phyloP scores from a whole-genome alignment of 2,113 vertebrate species.

The Colius striatus region DNA sequence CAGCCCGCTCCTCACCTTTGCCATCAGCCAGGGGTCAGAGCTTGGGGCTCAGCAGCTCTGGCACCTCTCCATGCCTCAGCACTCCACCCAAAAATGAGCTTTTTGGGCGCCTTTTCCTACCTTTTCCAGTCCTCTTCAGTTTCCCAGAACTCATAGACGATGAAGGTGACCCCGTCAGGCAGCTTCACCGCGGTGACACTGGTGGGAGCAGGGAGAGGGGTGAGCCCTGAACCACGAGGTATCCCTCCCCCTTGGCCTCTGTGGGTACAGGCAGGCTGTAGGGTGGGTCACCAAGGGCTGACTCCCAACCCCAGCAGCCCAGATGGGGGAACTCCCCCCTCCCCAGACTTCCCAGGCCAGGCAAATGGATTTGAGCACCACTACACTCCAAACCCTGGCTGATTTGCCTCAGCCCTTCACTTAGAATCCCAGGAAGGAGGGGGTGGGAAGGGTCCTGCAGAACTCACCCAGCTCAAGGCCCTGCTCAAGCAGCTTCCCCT shows the following conservation, averaged over 20 bases:
- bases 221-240: not conserved
- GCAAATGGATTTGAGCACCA: not conserved
- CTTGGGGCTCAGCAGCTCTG: not conserved
- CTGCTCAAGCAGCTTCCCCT: too few relatives aligned
- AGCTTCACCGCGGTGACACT: slow-evolving; percentile 89
- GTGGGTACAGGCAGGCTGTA: not conserved
- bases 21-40: not conserved
- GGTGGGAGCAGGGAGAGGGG: not conserved
- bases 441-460: too few relatives aligned
- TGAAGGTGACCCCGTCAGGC: slow-evolving; percentile 87
- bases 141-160: slow-evolving; percentile 95
- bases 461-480: too few relatives aligned
- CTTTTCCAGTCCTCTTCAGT: slow-evolving; percentile 93
- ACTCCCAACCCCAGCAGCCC: not conserved
- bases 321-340: rapidly evolving
- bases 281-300: not conserved
- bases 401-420: not conserved
- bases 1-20: not conserved
- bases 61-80: not conserved
- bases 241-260: too few relatives aligned
- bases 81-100: not conserved
- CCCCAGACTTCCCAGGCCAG: not conserved
- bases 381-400: not conserved
- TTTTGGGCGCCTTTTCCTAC: slow-evolving; percentile 45
- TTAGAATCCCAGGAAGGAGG: not conserved